Base-by-base conservation (phyloP, 2,888 invertebrate species). In the Abrostola triplasia region DNA sequence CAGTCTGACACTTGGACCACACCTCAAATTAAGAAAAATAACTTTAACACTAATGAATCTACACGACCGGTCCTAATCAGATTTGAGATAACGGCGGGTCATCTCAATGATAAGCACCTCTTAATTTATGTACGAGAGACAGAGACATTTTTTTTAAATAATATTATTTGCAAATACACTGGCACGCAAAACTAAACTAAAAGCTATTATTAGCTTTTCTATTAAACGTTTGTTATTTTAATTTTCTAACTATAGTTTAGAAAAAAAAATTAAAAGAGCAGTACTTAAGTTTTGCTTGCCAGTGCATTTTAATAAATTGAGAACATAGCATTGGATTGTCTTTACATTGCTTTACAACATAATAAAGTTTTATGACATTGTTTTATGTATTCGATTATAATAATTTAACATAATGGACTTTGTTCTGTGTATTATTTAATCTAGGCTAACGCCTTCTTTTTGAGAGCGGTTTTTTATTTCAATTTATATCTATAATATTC, bases 11-110 rank as follows among this genome's bases (percentile, higher is more conserved):
- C 36, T 49, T 24, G 42, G 12, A 48, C 56, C 40, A 56, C 6
- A 51, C 62, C 64, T 13, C 40, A 49, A 38, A n/a, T 36, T 38
- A 48, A 63, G 42, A 70, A 64, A 70, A 74, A 73, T 67, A 69
- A 64, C 55, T 68, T 71, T 64, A 64, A 76, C 60, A 65, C 70
- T 72, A 81, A 83, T 82, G 75, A 81, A 73, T 68, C 64, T 56
- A 69, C 68, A 50, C 36, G 58, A 81, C 81, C 62, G 66, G 80
- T 81, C 63, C 8, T 62, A 71, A 75, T 80, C 75, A 64, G 69
- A 72, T 74, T 60, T 52, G 35, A 73, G 73, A 80, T 81, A 72
- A 56, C 61, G 61, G 70, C 57, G 44, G 74, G 73, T 73, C 70
- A 73, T 71, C 70, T 64, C 59, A 62, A 70, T 61, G 73, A 70